phyloP scores from a whole-genome alignment of 2,888 invertebrate genomes.

The Sinopyrophorus schimmeli region DNA sequence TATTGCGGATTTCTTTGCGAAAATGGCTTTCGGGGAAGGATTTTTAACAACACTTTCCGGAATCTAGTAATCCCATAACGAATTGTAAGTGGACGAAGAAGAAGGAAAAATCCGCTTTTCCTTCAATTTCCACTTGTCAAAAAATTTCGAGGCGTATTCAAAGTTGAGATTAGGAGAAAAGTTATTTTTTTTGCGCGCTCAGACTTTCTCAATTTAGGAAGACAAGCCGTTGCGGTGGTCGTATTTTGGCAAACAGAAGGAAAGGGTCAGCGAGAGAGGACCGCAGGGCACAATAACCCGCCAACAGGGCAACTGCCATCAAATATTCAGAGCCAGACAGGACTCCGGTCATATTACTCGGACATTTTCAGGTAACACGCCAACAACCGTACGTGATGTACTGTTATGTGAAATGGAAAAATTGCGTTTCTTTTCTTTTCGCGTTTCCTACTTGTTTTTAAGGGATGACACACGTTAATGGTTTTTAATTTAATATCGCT shows the following conservation, averaged over 20 bases:
- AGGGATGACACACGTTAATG: too few species aligned
- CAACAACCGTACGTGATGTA: conserved; percentile 24
- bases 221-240: conserved; percentile 15
- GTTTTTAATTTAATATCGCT: too few species aligned
- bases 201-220: conserved; percentile 18
- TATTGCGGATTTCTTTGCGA: conserved; percentile 25
- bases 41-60: conserved; percentile 17
- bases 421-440: too few species aligned
- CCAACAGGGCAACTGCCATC: conserved; percentile 26
- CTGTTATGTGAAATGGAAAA: conserved; percentile 1
- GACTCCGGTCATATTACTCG: conserved; percentile 28
- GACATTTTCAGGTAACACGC: conserved; percentile 28
- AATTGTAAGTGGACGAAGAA: too few species aligned
- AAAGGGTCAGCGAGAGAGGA: conserved; percentile 23
- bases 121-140: too few species aligned
- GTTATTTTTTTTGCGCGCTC: too few species aligned
- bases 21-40: conserved; percentile 22
- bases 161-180: too few species aligned
- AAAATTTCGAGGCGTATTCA: too few species aligned
- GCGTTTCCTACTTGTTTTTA: too few species aligned
- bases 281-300: conserved; percentile 34
- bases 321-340: conserved; percentile 31
- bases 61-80: too few species aligned
- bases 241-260: conserved; percentile 22
- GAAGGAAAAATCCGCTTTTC: too few species aligned